Evolutionary conservation across 2,797 vertebrate genomes (phyloP), one percentile per base, ranked within the genome.

Genomic region (Denticeps clupeoides): DNA sequence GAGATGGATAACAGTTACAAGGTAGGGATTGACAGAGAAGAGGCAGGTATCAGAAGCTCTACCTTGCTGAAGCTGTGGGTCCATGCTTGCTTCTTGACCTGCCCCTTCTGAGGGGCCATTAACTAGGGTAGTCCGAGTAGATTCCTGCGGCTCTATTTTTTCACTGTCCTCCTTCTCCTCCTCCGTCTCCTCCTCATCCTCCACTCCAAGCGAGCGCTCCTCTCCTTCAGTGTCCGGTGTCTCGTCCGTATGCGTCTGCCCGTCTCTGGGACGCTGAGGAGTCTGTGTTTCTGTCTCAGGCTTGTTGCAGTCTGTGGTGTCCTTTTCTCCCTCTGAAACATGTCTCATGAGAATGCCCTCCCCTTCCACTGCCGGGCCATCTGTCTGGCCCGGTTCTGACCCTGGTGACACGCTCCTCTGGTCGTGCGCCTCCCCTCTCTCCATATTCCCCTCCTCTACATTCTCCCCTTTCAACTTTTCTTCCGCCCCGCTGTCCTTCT

Each of bases 51-150:
- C 29, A 15, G 11, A 18, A 42, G 29, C 26, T 61, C 62, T 72
- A 72, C 70, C 70, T 72, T 63, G 42, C 31, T 45, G 49, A 15
- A 56, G 28, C 9, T 26, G 41, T 4, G 24, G 59, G 12, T 56
- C 56, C 62, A 49, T 28, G 15, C 54, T 37, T 26, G 53, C 15
- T 49, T 50, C 47, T 6, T 56, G 59, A 9, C 57, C 51, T 48
- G 38, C 44, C 23, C 32, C 53, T 32, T 13, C 38, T 10, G 23
- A 15, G 44, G 48, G 45, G 45, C 23, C 54, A 40, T 45, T 60
- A 38, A 38, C 45, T 51, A 49, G 26, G 11, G 53, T 46, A 52
- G 18, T 19, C 32, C 19, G 41, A 31, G 9, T 7, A n/a, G 37
- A 13, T 15, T 37, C 33, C 33, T 19, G 38, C 18, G 19, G 35